Conservation (phyloP, 1,140 invertebrate species). For the Drosophila pectinifera region DNA sequence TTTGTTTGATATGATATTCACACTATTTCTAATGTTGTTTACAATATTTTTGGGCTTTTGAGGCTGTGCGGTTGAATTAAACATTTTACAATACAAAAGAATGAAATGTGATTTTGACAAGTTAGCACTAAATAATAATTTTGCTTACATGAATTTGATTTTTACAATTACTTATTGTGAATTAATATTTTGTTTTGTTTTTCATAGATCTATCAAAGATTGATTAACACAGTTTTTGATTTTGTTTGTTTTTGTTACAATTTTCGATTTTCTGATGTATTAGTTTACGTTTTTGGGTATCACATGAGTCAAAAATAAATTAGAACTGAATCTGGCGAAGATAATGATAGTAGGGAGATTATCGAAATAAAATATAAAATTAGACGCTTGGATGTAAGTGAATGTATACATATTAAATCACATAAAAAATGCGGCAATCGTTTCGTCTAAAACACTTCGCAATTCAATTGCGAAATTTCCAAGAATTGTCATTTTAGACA, state of each 20-base stretch:
- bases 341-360: conserved; percentile 47
- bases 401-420: conserved; percentile 46
- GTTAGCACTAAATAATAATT: conserved; percentile 28
- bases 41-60: conserved; percentile 49
- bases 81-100: conserved; percentile 21
- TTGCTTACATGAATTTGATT: conserved; percentile 13
- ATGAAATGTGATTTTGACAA: conserved; percentile 15
- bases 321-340: conserved; percentile 48
- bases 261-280: conserved; percentile 24
- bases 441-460: conserved; percentile 82
- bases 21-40: conserved; percentile 67
- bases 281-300: conserved; percentile 61
- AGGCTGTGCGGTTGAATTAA: conserved; percentile 22
- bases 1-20: conserved; percentile 53
- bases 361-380: conserved; percentile 52
- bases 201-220: conserved; percentile 83
- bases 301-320: conserved; percentile 68
- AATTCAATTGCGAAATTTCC: conserved; percentile 57
- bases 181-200: conserved; percentile 5
- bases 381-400: conserved; percentile 29
- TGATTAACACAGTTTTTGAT: conserved; percentile 69
- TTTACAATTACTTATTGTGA: conserved; percentile 34
- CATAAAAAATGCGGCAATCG: conserved; percentile 84
- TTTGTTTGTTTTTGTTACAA: conserved; percentile 38
- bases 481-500: conserved; percentile 82